A percentile compares a stretch with the other conserved stretches of the same genome.
Conservation (phyloP, 1,140 invertebrate species). For the Pogonomyrmex californicus region DNA sequence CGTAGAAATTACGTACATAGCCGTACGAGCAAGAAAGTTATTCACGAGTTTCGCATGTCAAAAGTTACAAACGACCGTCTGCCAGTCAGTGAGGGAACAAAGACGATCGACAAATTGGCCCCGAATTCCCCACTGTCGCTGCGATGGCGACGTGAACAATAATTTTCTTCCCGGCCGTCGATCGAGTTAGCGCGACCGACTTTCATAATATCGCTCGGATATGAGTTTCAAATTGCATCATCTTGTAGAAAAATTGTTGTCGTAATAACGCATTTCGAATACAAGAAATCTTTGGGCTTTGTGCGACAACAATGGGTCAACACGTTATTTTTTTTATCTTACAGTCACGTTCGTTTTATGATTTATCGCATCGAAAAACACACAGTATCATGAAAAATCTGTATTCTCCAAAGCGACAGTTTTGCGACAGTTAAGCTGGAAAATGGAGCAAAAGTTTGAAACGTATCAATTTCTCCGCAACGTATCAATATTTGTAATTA, state of each 20-base stretch:
- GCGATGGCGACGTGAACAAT: constrained; percentile 39
- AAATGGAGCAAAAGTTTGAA: neutral
- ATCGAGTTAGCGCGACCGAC: constrained; percentile 23
- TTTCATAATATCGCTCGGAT: neutral
- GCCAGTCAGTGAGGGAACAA: constrained; percentile 29
- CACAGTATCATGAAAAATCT: neutral
- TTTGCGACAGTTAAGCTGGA: neutral
- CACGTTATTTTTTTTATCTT: constrained; percentile 12
- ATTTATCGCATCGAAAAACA: neutral
- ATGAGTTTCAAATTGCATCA: neutral
- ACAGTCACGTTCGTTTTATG: neutral
- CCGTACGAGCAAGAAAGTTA: constrained; percentile 36
- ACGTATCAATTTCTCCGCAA: constrained; percentile 39
- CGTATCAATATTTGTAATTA: neutral
- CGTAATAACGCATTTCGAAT: neutral
- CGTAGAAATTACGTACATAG: constrained; percentile 14
- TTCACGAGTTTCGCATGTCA: constrained; percentile 40
- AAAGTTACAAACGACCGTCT: constrained; percentile 52
- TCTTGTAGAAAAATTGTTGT: neutral
- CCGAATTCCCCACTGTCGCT: constrained; percentile 40
- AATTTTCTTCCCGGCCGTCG: neutral
- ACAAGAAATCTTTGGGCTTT: neutral
- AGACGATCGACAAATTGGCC: constrained; percentile 59
- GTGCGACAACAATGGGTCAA: neutral
- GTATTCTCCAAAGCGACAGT: neutral